These are phyloP conservation scores for Danio aesculapii DNA, from an alignment of 2,797 vertebrate genomes.

Conservation along the genomic window DNA sequence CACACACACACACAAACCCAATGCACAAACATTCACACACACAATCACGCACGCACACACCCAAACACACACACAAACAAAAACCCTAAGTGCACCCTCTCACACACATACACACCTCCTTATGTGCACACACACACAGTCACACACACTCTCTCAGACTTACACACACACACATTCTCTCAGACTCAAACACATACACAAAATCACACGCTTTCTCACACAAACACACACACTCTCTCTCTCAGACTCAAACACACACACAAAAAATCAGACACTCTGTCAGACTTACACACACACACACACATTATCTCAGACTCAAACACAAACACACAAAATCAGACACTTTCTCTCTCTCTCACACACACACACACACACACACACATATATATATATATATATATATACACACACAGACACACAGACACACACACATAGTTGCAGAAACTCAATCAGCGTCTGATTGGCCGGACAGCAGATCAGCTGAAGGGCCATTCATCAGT, in stretches of 20 bases:
- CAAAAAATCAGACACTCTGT: too few species aligned
- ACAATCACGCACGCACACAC: slow-evolving; percentile 13
- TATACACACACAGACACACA: slow-evolving; percentile 50
- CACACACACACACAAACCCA: too few species aligned
- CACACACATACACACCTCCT: too few species aligned
- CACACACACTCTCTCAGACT: too few species aligned
- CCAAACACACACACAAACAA: slow-evolving; percentile 33
- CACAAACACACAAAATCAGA: too few species aligned
- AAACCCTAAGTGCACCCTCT: too few species aligned
- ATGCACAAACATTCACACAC: too few species aligned
- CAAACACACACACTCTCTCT: too few species aligned
- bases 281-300: slow-evolving; percentile 35
- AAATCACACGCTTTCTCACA: background rate
- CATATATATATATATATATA: too few species aligned
- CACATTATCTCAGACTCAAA: background rate
- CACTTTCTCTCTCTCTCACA: slow-evolving; percentile 52
- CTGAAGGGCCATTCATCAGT: slow-evolving; percentile 50
- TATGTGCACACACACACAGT: slow-evolving; percentile 42
- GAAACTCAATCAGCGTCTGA: slow-evolving; percentile 41
- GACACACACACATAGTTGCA: slow-evolving; percentile 34
- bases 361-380: slow-evolving; percentile 46
- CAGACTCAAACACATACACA: too few species aligned
- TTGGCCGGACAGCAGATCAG: slow-evolving; percentile 34
- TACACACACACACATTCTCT: background rate
- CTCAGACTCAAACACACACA: slow-evolving; percentile 48